Base-by-base conservation (phyloP, 1,140 invertebrate genomes). In the Vollenhovia emeryi region DNA sequence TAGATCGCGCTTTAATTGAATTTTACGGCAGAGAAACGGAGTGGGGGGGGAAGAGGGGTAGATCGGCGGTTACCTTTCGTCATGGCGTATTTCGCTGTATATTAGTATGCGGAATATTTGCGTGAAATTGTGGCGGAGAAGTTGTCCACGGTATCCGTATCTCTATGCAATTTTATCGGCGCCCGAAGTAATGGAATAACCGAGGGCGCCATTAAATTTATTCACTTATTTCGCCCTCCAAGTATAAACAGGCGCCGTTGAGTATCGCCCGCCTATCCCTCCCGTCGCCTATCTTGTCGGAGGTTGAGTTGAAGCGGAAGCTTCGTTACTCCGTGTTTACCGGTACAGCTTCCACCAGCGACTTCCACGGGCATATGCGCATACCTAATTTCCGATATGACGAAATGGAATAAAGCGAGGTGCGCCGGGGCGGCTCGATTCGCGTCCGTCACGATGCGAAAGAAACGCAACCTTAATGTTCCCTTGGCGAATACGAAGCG, bases 121-220 rank as follows among this genome's bases (percentile, higher is more conserved):
- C 78, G 36, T 52, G 27, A 71, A 73, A 82, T 33, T 57, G 66
- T 73, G 27, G 24, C 36, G 50, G 43, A 57, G 40, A 57, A 82
- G 66, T 73, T 57, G 50, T 73, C 50, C 50, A 71, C 18, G 64
- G 36, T 80, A 71, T 80, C 76, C 55, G 48, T 43, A 82, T 73
- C 78, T 73, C 36, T 57, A 33, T 82, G 66, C 50, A 82, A 82
- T 82, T 82, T 82, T 82, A 82, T 71, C 64, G 50, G 50, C 66
- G 24, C 36, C 50, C 50, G 24, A 71, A 82, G 36, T 82, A 71
- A 73, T 82, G 78, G 78, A 82, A 82, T 82, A 82, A 82, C 64
- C 84, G 68, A 86, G 55, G 84, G 75, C 69, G 60, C 82, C 86
- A 86, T 91, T 91, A 87, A 92, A 92, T 91, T 92, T 91, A 91